A percentile compares a stretch with the other conserved stretches of the same genome.
phyloP scores from a whole-genome alignment of 2,888 invertebrate genomes.

The Alloplasta piceator region DNA sequence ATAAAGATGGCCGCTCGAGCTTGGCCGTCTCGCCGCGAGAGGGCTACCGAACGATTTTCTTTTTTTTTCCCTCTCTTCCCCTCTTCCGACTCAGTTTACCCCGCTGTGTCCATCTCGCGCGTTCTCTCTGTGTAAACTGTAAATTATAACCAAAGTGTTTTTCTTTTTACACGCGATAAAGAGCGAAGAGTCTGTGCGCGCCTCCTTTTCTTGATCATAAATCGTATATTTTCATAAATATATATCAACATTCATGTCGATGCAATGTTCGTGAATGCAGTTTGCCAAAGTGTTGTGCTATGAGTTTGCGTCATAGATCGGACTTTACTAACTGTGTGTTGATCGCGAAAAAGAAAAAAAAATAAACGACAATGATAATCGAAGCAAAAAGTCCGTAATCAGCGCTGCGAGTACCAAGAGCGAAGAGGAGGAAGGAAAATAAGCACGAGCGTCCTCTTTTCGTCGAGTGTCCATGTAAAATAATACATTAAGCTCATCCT shows the following conservation, averaged over 20 bases:
- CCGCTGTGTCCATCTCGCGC: not conserved
- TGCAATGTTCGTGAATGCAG: conserved; percentile 10
- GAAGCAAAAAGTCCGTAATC: conserved; percentile 7
- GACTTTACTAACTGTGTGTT: conserved; percentile 60
- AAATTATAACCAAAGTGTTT: not conserved
- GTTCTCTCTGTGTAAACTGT: not conserved
- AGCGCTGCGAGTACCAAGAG: not conserved
- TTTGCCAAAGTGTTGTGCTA: conserved; percentile 60
- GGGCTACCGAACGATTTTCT: too few relatives aligned
- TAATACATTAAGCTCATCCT: conserved; percentile 69
- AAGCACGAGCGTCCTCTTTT: conserved; percentile 43
- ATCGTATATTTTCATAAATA: conserved; percentile 3
- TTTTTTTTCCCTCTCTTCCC: too few relatives aligned
- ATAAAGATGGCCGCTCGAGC: too few relatives aligned
- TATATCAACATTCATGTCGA: conserved; percentile 14
- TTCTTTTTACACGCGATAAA: not conserved
- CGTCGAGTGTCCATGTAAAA: conserved; percentile 75
- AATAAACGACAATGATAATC: conserved; percentile 14
- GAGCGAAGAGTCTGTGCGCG: too few relatives aligned
- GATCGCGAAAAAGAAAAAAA: conserved; percentile 29
- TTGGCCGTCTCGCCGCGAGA: too few relatives aligned
- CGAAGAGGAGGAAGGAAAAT: conserved; percentile 3
- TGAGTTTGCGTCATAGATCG: conserved; percentile 76
- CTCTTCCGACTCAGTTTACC: too few relatives aligned
- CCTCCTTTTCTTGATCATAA: too few relatives aligned